These are phyloP conservation scores for Myoxocephalus aenaeus DNA, from an alignment of 2,797 vertebrate species.

Conservation along the genomic window DNA sequence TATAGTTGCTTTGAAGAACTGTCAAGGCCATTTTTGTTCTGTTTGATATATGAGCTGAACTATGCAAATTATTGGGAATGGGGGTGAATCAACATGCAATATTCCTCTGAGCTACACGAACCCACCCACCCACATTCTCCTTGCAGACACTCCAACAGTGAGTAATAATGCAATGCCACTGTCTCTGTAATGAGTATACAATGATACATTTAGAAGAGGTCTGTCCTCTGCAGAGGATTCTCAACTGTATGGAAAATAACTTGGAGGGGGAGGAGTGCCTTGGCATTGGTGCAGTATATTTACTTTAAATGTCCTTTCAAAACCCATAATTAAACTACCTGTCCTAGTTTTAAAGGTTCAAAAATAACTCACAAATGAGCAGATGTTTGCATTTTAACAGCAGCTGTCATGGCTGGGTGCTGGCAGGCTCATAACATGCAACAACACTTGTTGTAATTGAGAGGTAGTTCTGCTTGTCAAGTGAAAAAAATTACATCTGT, in stretches of 20 bases:
- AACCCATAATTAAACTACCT: conserved; percentile 81
- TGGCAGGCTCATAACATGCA: conserved; percentile 66
- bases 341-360: conserved; percentile 76
- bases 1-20: background rate
- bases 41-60: background rate
- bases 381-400: conserved; percentile 83
- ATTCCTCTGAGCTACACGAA: conserved; percentile 16
- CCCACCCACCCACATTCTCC: conserved; percentile 11
- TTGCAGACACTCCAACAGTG: conserved; percentile 4
- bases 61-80: conserved; percentile 14
- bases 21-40: conserved; percentile 5
- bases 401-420: conserved; percentile 73
- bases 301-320: conserved; percentile 65
- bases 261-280: conserved; percentile 9
- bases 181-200: conserved; percentile 31
- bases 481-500: conserved; percentile 71
- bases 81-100: conserved; percentile 8
- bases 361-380: conserved; percentile 79
- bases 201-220: conserved; percentile 18
- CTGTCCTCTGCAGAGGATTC: conserved; percentile 4
- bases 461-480: conserved; percentile 79
- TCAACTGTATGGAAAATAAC: conserved; percentile 29
- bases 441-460: conserved; percentile 75
- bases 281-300: conserved; percentile 44
- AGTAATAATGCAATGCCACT: conserved; percentile 16